These are phyloP conservation scores for Taphrorychus bicolor DNA, from an alignment of 2,888 invertebrate genomes.

Conservation along the genomic window DNA sequence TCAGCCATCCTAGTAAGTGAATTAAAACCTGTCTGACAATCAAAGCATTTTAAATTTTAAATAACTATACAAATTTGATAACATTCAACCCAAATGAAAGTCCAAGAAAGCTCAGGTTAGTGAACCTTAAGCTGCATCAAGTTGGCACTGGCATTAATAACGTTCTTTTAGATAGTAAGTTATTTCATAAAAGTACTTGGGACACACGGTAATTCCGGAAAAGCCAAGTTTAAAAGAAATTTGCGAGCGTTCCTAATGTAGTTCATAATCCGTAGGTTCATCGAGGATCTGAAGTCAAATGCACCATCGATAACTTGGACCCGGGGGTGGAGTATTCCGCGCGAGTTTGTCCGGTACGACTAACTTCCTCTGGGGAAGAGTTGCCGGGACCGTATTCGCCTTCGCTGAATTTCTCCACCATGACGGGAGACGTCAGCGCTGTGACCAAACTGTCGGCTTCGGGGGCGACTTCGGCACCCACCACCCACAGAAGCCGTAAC, in stretches of 20 bases:
- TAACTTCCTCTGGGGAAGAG: constrained; percentile 64
- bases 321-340: constrained; percentile 78
- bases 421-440: constrained; percentile 56
- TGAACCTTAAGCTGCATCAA: too few relatives aligned
- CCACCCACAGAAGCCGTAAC: constrained; percentile 41
- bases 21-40: too few relatives aligned
- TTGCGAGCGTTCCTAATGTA: background rate
- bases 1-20: too few relatives aligned
- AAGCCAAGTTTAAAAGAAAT: background rate
- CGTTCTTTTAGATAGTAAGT: too few relatives aligned
- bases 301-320: constrained; percentile 72
- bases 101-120: too few relatives aligned
- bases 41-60: too few relatives aligned
- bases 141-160: too few relatives aligned
- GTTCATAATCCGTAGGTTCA: constrained; percentile 66
- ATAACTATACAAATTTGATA: too few relatives aligned
- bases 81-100: too few relatives aligned
- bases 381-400: constrained; percentile 77
- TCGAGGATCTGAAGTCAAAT: constrained; percentile 69
- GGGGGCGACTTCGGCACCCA: constrained; percentile 43
- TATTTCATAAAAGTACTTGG: too few relatives aligned
- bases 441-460: constrained; percentile 55
- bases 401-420: constrained; percentile 66
- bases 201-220: too few relatives aligned
- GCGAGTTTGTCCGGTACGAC: constrained; percentile 80